Base-by-base conservation (phyloP, 2,888 invertebrate genomes). In the Acanthacorydalis orientalis region DNA sequence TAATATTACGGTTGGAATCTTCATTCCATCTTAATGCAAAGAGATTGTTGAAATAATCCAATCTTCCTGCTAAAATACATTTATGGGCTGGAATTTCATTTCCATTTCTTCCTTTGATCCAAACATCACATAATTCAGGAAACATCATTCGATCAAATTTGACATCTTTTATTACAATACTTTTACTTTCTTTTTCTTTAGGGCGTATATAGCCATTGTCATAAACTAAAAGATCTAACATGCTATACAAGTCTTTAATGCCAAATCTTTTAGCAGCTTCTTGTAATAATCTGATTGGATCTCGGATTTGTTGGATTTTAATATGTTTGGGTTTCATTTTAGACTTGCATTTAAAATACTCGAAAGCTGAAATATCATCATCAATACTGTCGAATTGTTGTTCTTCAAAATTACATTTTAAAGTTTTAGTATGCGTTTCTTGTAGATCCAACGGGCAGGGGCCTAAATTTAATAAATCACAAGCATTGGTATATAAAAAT, bases 41-140 rank as follows among this genome's bases (percentile, higher is more conserved):
- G 84, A 91, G 85, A 56, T 81, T 81, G 51, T 78, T 75, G 61
- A 91, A 91, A 64, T 90, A 91, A 53, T 90, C 88, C n/a, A 85
- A 66, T 33, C 88, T 66, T 0, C 86, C 80, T 0, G 81, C 78
- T 14, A 91, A 64, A n/a, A 91, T 68, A 59, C 88, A 90, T 58
- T 80, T 83, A 60, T 91, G 90, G 0, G 85, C 88, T 1, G 69
- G 62, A 16, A 86, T 61, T 40, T 54, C 53, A 31, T 55, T 56
- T 4, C 59, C 59, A 52, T 65, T 64, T 41, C 59, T 59, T 51
- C 64, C 62, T 48, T 57, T 58, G 10, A 70, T 55, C 6, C 53
- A 52, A 7, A 68, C 59, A 53, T 69, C 68, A 48, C 57, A 59
- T 12, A 67, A 56, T 31, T 65, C 58, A 7, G 60, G 56, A 44